Percentiles rank a stretch among this genome's conserved stretches.
These are phyloP conservation scores for Lithobates pipiens DNA, from an alignment of 2,797 vertebrate genomes.

Conservation along the genomic window DNA sequence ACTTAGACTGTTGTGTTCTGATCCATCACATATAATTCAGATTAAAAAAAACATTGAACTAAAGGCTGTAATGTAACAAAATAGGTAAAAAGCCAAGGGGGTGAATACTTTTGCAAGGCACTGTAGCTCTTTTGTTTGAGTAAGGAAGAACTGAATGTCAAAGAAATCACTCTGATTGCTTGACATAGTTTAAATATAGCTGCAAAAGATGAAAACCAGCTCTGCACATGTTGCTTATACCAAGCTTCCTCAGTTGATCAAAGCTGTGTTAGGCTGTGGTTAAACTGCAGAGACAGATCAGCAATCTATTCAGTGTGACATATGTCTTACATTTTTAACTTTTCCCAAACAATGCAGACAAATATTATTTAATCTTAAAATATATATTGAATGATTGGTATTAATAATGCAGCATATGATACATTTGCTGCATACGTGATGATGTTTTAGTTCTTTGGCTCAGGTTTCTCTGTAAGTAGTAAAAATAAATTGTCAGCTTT, in stretches of 20 bases:
- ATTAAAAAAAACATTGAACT: too few species aligned
- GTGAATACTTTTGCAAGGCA: too few species aligned
- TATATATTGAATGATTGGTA: background rate
- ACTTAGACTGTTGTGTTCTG: too few species aligned
- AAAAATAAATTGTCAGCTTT: too few species aligned
- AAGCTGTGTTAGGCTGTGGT: background rate
- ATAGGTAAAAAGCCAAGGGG: too few species aligned
- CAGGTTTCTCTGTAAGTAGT: too few species aligned
- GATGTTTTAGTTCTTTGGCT: background rate
- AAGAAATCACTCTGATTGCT: background rate
- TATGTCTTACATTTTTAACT: background rate
- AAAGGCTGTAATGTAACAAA: too few species aligned
- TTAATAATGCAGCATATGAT: background rate
- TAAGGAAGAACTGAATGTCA: background rate
- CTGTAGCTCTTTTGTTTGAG: background rate
- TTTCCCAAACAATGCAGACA: background rate
- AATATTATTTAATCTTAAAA: background rate
- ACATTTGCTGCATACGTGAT: background rate
- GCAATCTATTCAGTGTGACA: background rate
- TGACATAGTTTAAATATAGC: constrained; percentile 4
- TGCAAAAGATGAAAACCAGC: background rate
- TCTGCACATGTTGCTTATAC: background rate
- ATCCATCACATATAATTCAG: too few species aligned
- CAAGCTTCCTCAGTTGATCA: background rate
- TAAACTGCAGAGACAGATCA: background rate